Conservation (phyloP, 1,140 invertebrate genomes). For the Drosophila albomicans region DNA sequence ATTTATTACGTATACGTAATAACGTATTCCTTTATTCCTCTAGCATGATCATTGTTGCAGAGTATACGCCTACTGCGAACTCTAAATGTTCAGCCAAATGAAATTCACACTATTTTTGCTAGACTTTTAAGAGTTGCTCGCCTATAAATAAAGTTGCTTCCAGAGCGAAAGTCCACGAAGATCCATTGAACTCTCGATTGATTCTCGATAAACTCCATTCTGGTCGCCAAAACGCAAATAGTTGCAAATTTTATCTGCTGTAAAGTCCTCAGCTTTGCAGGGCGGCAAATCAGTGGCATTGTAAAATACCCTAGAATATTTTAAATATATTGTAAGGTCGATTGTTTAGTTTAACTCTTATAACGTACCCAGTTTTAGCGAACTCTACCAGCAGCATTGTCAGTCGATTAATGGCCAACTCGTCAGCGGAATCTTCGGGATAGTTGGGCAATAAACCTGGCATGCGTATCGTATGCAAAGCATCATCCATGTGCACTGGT, state of each 20-base stretch:
- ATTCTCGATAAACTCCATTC: constrained; percentile 29
- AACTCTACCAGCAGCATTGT: constrained; percentile 48
- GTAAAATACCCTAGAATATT: constrained; percentile 24
- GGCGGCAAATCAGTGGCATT: background rate
- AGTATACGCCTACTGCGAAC: background rate
- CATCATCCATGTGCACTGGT: constrained; percentile 69
- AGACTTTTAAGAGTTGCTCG: background rate
- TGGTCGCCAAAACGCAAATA: constrained; percentile 34
- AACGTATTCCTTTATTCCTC: background rate
- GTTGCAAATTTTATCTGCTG: constrained; percentile 42
- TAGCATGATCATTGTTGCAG: background rate
- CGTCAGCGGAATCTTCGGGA: constrained; percentile 44
- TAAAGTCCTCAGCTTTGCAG: constrained; percentile 43
- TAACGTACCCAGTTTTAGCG: constrained; percentile 58
- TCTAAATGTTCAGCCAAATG: background rate
- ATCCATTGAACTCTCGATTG: constrained; percentile 28
- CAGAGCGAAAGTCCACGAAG: constrained; percentile 37
- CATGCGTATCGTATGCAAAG: constrained; percentile 54
- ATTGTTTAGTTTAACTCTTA: background rate
- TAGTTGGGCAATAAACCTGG: constrained; percentile 36
- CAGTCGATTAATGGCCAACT: constrained; percentile 38
- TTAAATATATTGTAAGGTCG: background rate
- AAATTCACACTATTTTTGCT: background rate
- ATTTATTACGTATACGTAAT: too few species aligned
- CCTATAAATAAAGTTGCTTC: constrained; percentile 48